These are phyloP conservation scores for Sturnus vulgaris DNA, from an alignment of 2,113 vertebrate genomes.

Conservation along the genomic window DNA sequence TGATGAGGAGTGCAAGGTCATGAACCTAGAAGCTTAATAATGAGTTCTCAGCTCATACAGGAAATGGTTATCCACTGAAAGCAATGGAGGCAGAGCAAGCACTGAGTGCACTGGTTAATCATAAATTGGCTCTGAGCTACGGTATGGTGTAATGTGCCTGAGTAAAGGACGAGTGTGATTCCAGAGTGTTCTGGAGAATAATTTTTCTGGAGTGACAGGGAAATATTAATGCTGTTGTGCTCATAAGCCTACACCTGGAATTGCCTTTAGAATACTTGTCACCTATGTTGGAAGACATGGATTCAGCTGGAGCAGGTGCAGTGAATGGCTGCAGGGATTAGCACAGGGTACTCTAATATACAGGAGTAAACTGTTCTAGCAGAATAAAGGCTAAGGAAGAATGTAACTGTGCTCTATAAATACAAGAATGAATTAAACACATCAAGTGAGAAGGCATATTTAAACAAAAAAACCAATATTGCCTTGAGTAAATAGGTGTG, in stretches of 20 bases:
- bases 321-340: background rate
- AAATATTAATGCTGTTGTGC: background rate
- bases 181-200: background rate
- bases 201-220: background rate
- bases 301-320: constrained; percentile 34
- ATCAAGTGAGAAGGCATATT: background rate
- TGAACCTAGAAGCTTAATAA: background rate
- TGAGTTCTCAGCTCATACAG: background rate
- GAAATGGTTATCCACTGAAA: background rate
- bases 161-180: background rate
- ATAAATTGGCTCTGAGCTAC: background rate
- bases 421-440: background rate
- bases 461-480: constrained; percentile 1
- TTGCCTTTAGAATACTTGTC: background rate
- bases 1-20: background rate
- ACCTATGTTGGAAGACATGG: background rate
- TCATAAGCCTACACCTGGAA: background rate
- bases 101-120: background rate
- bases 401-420: background rate
- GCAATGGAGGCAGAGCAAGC: background rate
- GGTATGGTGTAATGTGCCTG: background rate
- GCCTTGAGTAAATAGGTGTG: background rate
- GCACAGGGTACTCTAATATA: background rate
- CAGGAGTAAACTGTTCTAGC: background rate
- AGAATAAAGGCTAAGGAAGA: background rate